phyloP scores from a whole-genome alignment of 2,113 vertebrate genomes.

The Ciconia boyciana region DNA sequence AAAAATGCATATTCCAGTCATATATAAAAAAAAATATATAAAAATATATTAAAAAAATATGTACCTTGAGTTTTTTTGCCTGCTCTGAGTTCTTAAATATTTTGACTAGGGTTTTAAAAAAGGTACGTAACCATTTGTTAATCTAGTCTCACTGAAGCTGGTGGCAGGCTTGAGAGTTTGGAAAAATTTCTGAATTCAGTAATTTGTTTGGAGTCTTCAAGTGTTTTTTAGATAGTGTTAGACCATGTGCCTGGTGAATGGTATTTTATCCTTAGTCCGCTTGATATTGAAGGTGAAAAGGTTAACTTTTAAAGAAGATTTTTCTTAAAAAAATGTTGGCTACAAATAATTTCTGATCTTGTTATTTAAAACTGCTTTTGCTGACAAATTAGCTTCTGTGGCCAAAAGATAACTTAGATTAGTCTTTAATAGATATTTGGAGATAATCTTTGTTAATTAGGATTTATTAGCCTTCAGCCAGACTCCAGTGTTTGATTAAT shows the following conservation, averaged over 20 bases:
- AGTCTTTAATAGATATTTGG: conserved; percentile 13
- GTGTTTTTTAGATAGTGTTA: not conserved
- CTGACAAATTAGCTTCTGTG: not conserved
- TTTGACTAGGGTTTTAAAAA: not conserved
- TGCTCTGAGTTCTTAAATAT: not conserved
- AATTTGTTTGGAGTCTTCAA: not conserved
- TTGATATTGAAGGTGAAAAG: not conserved
- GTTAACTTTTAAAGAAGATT: not conserved
- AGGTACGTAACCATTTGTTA: not conserved
- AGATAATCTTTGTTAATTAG: conserved; percentile 47
- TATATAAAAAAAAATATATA: not conserved
- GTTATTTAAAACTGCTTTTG: conserved; percentile 47
- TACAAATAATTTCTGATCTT: conserved; percentile 1
- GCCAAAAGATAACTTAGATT: conserved; percentile 13
- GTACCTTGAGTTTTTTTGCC: not conserved
- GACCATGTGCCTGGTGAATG: not conserved
- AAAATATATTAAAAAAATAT: not conserved
- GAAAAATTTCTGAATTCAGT: not conserved
- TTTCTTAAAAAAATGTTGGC: not conserved
- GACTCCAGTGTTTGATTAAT: conserved; percentile 20
- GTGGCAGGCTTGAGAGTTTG: not conserved
- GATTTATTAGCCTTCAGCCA: conserved; percentile 39
- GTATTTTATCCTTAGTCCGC: not conserved
- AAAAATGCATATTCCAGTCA: not conserved
- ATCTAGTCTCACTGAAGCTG: not conserved